Conservation (phyloP, 2,888 invertebrate genomes). For the Branchellion lobata region DNA sequence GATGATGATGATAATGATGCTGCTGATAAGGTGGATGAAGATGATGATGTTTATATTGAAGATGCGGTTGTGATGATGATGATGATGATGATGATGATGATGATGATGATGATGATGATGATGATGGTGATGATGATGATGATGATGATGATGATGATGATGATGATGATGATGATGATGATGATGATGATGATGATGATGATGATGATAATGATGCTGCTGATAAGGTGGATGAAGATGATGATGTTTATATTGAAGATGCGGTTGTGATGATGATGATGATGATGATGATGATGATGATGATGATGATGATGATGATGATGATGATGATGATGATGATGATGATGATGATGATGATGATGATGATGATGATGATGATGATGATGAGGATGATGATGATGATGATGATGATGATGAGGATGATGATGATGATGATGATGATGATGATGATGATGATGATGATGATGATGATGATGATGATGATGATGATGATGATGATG, state of each 20-base stretch:
- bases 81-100: constrained; percentile 29
- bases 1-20: neutral
- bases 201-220: constrained; percentile 2
- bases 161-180: constrained; percentile 20
- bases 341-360: constrained; percentile 29
- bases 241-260: neutral
- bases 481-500: constrained; percentile 29
- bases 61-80: neutral
- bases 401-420: neutral
- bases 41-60: neutral
- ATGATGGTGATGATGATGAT: constrained; percentile 27
- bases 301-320: constrained; percentile 29
- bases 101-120: constrained; percentile 29
- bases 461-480: neutral
- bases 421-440: neutral
- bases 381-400: constrained; percentile 9
- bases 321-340: constrained; percentile 29
- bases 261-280: neutral
- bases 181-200: constrained; percentile 6
- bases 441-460: constrained; percentile 1
- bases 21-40: neutral
- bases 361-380: constrained; percentile 15
- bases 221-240: neutral
- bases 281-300: constrained; percentile 29
- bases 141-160: constrained; percentile 29